These are phyloP conservation scores for Cynoglossus semilaevis DNA, from an alignment of 2,113 vertebrate genomes.

Conservation along the genomic window DNA sequence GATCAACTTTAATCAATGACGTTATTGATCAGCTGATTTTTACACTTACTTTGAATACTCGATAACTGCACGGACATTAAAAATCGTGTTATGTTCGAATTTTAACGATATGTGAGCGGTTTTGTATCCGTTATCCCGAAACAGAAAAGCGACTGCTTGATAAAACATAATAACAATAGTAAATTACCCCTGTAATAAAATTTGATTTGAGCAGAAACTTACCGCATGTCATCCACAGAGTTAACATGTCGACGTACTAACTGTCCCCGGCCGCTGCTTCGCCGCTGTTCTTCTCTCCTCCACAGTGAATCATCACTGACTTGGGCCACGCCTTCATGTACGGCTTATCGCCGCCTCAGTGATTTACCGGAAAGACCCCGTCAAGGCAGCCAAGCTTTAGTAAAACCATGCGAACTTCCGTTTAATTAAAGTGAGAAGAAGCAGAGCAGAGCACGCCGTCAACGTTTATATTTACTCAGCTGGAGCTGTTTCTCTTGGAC, in stretches of 20 bases:
- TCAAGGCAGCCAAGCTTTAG: neutral
- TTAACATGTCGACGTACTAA: neutral
- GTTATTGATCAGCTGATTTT: too few relatives aligned
- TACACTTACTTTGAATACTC: too few relatives aligned
- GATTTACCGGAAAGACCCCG: constrained; percentile 9
- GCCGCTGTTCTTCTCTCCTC: constrained; percentile 8
- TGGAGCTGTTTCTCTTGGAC: too few relatives aligned
- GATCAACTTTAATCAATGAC: too few relatives aligned
- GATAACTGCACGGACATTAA: too few relatives aligned
- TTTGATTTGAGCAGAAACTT: neutral
- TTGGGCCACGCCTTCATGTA: constrained; percentile 13
- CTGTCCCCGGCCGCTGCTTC: neutral
- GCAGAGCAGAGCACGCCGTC: neutral
- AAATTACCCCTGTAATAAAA: neutral
- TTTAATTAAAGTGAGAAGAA: neutral
- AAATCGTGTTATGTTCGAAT: too few relatives aligned
- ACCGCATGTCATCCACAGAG: constrained; percentile 42
- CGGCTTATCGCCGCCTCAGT: constrained; percentile 26
- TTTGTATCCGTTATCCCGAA: too few relatives aligned
- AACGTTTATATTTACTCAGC: too few relatives aligned
- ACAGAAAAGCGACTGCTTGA: too few relatives aligned
- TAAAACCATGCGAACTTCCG: neutral
- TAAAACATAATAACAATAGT: neutral
- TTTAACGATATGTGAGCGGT: too few relatives aligned
- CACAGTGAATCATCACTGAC: neutral